Percentiles rank a stretch among this genome's conserved stretches.
phyloP scores from a whole-genome alignment of 1,140 invertebrate genomes.

The Polypedilum vanderplanki region DNA sequence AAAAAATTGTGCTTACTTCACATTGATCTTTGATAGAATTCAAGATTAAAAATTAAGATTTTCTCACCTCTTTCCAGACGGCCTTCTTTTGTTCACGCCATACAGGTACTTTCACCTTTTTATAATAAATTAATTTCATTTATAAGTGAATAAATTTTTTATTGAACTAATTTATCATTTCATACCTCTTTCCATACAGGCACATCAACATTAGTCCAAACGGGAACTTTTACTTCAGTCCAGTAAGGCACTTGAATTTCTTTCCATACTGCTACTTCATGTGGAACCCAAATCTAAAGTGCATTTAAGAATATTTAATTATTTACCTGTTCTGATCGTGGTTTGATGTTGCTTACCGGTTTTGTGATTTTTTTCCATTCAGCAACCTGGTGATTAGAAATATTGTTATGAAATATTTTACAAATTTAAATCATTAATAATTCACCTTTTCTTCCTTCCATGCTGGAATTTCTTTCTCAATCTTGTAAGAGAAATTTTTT shows the following conservation, averaged over 20 bases:
- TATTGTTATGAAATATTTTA: background rate
- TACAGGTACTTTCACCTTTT: conserved; percentile 35
- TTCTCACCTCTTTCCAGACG: conserved; percentile 47
- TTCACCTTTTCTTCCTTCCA: conserved; percentile 35
- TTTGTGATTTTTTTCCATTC: conserved; percentile 1
- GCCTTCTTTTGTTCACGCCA: conserved; percentile 40
- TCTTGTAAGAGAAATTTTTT: background rate
- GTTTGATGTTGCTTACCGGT: background rate
- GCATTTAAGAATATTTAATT: background rate
- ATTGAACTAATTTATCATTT: background rate
- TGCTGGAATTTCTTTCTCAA: conserved; percentile 37
- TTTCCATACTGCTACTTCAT: conserved; percentile 47
- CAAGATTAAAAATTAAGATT: too few species aligned
- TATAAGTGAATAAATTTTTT: background rate
- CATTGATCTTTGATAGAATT: too few species aligned
- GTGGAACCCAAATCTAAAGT: conserved; percentile 42
- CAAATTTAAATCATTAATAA: background rate
- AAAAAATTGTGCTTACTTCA: too few species aligned
- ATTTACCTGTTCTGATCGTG: too few species aligned
- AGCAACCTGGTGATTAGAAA: background rate
- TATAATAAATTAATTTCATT: background rate
- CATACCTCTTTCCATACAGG: conserved; percentile 55
- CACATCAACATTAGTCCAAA: conserved; percentile 58
- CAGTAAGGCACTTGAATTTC: conserved; percentile 51
- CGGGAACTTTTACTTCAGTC: conserved; percentile 57